Evolutionary conservation across 2,797 vertebrate genomes (phyloP), one percentile per base, ranked within the genome.

Genomic region (Danio albolineatus): DNA sequence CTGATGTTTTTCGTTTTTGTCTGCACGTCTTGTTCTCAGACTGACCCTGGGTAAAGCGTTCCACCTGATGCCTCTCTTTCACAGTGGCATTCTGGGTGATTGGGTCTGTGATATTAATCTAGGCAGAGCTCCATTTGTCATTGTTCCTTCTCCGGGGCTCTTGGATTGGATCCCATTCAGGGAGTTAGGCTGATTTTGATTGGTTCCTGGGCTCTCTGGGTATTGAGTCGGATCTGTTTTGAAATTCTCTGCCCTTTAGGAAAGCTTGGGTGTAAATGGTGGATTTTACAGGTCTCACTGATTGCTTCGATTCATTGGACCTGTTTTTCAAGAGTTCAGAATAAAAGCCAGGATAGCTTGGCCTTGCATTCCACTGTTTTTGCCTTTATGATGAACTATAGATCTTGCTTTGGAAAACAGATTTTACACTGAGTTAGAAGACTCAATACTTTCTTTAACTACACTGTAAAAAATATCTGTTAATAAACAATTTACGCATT

Each of bases 81-180:
- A 9, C 12, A 44, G 56, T 51, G 76, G 56, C 38, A 61, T 79
- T 79, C 41, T 38, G 69, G 69, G 39, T 73, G 69, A 79, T 48
- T 72, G 59, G 59, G 48, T 65, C 49, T 65, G 69, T 79, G 76
- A 60, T 71, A 79, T 82, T 77, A 83, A 82, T 85, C 79, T 73
- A 70, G 64, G 38, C 10, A 64, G 72, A 75, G 57, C 53, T 79
- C 21, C 56, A 73, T 81, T 79, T 76, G 67, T 57, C 67, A 78
- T 71, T 79, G 39, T 69, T 79, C 49, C 53, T 41, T 64, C 12
- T 43, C 17, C 13, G 8, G 48, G 54, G n/a, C 39, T 59, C 16
- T 49, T 59, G 61, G 69, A 83, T 83, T 74, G 73, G 66, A 70
- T 73, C 73, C 72, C 72, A 44, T 76, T 76, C 60, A 82, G 48